Evolutionary conservation across 2,888 invertebrate species (phyloP), one percentile per base, ranked within the genome.

Genomic region (Cremastobaeus sp.): DNA sequence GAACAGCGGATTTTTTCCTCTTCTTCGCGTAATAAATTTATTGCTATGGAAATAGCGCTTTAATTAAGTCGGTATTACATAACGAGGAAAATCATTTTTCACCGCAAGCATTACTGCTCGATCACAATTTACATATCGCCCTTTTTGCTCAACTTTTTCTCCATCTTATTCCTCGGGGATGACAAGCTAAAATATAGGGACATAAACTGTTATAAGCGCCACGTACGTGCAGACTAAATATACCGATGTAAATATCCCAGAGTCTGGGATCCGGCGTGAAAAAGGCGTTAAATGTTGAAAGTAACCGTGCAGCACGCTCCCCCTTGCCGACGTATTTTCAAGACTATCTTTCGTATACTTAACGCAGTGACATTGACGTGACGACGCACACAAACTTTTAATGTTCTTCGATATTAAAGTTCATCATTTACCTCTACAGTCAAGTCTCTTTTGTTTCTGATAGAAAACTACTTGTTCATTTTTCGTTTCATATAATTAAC

Each of bases 141-240:
- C 55, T 20, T 32, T 34, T 35, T 28, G 5, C 25, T 55, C 18
- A 1, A 3, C 5, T 37, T 50, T 41, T 57, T 55, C 15, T n/a
- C 50, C 47, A 18, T 18, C 50, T 66, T 54, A 37, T 50, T 64
- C 50, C 55, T 37, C 47, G 21, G 68, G 59, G 73, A 73, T 62
- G 73, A 68, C 62, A 68, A 52, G 73, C 59, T 69, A 43, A 74
- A 74, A 69, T 62, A 74, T 68, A 73, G 68, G 62, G 69, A 64
- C 73, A 76, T 79, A 82, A 83, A 82, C 82, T 78, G 81, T 81
- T 83, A 82, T 79, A 80, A 82, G 80, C 78, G 79, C 79, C 79
- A 78, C 79, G 80, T 79, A 81, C 80, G 77, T 74, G 76, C 80
- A 79, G 82, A 83, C 83, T 83, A 84, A 83, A 84, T 84, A 83